Evolutionary conservation across 2,113 vertebrate species (phyloP), one percentile per base, ranked within the genome.

Genomic region (Siniperca knerii): DNA sequence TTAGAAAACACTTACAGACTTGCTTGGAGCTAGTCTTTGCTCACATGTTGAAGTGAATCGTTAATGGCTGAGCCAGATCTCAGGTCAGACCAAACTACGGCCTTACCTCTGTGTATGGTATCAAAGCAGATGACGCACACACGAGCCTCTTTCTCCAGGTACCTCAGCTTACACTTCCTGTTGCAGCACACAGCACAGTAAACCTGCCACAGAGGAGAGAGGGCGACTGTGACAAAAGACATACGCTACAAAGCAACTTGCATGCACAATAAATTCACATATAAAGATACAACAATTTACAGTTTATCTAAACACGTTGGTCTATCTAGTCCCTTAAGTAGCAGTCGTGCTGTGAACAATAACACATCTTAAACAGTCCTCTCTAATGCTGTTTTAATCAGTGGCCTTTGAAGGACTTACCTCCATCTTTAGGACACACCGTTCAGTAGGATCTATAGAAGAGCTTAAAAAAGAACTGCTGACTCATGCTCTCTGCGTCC

Each of bases 121-220:
- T 97, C 95, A 40, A 96, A 97, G 94, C 98, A 99, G 91, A 96
- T 61, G 87, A 96, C 93, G 84, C 98, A 99, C 55, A 99, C 98
- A 81, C 98, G 97, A 78, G 98, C 98, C 94, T 99, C 98, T 87
- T 98, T 99, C 58, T 98, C 98, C 94, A 99, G 85, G 89, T 98
- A 99, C 9, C 97, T 97, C 5, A 99, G 95, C 87, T 97, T 97
- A 93, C 96, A 98, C 90, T 96, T 99, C 73, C 96, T 96, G 93
- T 96, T 98, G 95, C 98, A 99, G 95, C 98, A 99, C 67, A 90
- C 90, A 8, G 96, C 95, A 89, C 98, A 99, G 93, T 97, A 99
- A 6, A 99, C 97, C 98, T 99, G 93, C 57, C 89, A 90, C 73
- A 70, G 52, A 42, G 35, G 55, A 82, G 62, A 77, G 58, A 83